Evolutionary conservation across 2,888 invertebrate genomes (phyloP).

Genomic region (Lomographa bimaculata): DNA sequence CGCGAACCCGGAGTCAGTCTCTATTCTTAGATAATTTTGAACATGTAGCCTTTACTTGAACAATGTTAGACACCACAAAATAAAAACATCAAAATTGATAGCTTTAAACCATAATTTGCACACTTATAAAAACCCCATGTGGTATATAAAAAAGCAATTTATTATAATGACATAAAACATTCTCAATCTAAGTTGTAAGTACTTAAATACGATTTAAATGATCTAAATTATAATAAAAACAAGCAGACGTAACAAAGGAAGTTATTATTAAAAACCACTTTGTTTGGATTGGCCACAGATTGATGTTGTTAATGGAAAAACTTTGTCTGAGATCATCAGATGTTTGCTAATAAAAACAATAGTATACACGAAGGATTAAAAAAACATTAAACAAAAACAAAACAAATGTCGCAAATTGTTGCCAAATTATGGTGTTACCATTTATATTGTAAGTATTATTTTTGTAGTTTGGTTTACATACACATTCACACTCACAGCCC

Average conservation of each 20-base stretch:
- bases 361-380: too few relatives aligned
- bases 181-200: slow-evolving; percentile 36
- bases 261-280: slow-evolving; percentile 64
- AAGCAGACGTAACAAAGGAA: slow-evolving; percentile 49
- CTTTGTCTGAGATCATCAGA: slow-evolving; percentile 37
- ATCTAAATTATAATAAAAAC: slow-evolving; percentile 44
- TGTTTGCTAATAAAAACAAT: too few relatives aligned
- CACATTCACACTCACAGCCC: too few relatives aligned
- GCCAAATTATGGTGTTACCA: too few relatives aligned
- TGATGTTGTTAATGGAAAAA: slow-evolving; percentile 44
- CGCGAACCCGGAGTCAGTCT: too few relatives aligned
- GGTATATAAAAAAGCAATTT: slow-evolving; percentile 30
- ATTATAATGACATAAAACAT: slow-evolving; percentile 36
- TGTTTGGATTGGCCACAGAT: slow-evolving; percentile 34
- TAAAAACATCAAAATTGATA: slow-evolving; percentile 20
- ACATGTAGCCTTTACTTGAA: too few relatives aligned
- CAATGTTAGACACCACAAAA: too few relatives aligned
- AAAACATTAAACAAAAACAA: too few relatives aligned
- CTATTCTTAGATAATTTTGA: too few relatives aligned
- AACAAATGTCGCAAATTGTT: too few relatives aligned
- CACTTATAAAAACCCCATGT: slow-evolving; percentile 20
- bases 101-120: slow-evolving; percentile 23
- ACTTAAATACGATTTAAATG: slow-evolving; percentile 43
- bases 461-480: too few relatives aligned
- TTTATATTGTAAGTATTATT: too few relatives aligned